Evolutionary conservation across 64 coral and sea anemone genomes (phyloP).

Genomic region (Montipora capricornis): DNA sequence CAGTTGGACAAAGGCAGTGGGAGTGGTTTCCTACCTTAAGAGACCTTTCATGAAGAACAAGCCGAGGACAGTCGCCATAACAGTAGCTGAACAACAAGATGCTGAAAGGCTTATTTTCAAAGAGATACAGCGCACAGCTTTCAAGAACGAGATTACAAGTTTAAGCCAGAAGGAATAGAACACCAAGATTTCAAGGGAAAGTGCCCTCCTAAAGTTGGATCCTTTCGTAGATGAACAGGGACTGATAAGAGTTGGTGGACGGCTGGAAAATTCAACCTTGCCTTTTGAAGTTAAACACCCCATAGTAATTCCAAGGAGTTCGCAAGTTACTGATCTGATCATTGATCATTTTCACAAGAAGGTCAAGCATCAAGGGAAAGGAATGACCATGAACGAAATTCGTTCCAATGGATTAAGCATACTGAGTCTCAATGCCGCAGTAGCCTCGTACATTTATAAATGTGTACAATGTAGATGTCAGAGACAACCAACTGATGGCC

Average conservation of each 20-base stretch:
- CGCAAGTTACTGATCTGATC: conserved; percentile 17
- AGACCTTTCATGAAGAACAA: conserved; percentile 13
- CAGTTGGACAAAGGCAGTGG: background rate
- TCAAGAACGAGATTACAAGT: conserved; percentile 42
- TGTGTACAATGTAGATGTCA: too few relatives aligned
- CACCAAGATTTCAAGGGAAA: conserved; percentile 22
- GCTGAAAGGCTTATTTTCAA: conserved; percentile 17
- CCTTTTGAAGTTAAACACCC: conserved; percentile 17
- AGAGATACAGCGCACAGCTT: background rate
- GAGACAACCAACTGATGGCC: too few relatives aligned
- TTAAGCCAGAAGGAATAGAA: conserved; percentile 16
- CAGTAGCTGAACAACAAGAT: conserved; percentile 22
- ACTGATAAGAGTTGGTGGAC: background rate
- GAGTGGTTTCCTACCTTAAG: background rate
- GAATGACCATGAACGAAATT: background rate
- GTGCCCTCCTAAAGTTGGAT: background rate
- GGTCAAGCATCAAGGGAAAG: background rate
- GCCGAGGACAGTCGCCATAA: conserved; percentile 9
- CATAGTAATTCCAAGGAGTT: background rate
- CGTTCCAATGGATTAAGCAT: too few relatives aligned
- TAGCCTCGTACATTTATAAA: background rate
- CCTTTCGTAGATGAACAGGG: background rate
- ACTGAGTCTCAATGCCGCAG: background rate
- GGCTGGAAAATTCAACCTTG: conserved; percentile 27
- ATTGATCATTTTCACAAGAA: background rate